A percentile compares a stretch with the other conserved stretches of the same genome.
These are phyloP conservation scores for Porites rus DNA, from an alignment of 92 coral and sea anemone species.

Conservation along the genomic window DNA sequence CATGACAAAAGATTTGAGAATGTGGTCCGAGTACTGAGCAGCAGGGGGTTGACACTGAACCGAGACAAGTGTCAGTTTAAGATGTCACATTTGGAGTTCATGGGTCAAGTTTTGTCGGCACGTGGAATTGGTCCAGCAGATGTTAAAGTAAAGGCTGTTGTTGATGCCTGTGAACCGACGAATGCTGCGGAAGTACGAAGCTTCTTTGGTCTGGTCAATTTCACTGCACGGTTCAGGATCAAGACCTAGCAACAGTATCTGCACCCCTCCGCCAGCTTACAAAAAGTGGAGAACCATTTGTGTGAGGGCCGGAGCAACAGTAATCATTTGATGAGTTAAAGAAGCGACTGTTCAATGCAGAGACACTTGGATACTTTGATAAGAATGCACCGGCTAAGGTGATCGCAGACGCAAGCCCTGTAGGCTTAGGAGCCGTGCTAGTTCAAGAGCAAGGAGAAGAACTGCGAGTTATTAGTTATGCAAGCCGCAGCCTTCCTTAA, in stretches of 20 bases:
- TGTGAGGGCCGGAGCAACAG: constrained; percentile 47
- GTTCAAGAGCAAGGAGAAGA: constrained; percentile 58
- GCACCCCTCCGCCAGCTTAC: constrained; percentile 54
- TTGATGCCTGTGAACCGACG: no score
- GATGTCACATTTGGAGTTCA: no score
- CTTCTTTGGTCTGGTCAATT: constrained; percentile 70
- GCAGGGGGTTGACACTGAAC: no score
- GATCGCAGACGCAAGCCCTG: constrained; percentile 75
- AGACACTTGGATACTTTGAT: constrained; percentile 61
- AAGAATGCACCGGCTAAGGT: constrained; percentile 13
- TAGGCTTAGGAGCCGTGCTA: constrained; percentile 61
- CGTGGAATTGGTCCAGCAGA: no score
- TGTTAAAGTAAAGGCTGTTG: no score
- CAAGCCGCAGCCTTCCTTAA: constrained; percentile 61
- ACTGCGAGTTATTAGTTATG: constrained; percentile 54
- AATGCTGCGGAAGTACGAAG: no score
- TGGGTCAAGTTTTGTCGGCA: no score
- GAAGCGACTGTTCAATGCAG: constrained; percentile 49
- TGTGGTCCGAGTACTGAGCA: no score
- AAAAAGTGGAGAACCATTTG: constrained; percentile 55
- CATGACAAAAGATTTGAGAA: no score
- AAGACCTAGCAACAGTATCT: constrained; percentile 52
- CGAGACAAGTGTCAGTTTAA: no score
- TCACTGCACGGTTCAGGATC: constrained; percentile 55
- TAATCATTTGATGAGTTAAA: constrained; percentile 57